These are phyloP conservation scores for Chrysolophus pictus DNA, from an alignment of 2,797 vertebrate species.

Conservation along the genomic window DNA sequence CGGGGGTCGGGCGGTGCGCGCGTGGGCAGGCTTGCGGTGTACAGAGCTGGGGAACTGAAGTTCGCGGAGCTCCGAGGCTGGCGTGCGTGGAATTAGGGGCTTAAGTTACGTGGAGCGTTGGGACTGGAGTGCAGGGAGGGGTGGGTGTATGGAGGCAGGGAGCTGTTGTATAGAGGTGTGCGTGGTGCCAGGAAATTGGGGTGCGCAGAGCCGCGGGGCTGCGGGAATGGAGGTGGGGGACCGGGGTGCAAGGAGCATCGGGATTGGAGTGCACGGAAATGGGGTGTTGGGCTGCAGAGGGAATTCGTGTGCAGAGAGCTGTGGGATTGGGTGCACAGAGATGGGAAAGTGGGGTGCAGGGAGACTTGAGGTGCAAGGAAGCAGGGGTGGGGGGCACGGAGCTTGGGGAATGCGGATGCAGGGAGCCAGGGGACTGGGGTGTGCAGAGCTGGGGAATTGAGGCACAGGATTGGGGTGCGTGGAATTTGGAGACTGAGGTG, in stretches of 20 bases:
- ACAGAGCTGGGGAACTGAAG: background rate
- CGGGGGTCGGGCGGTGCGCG: too few relatives aligned
- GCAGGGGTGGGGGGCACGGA: too few relatives aligned
- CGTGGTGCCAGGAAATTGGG: background rate
- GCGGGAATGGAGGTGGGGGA: background rate
- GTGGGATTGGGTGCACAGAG: background rate
- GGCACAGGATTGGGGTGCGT: background rate
- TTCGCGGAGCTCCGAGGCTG: background rate
- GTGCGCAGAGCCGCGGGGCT: too few relatives aligned
- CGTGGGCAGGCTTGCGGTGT: background rate
- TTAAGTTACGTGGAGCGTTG: background rate
- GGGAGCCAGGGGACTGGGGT: rapidly evolving
- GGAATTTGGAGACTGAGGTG: background rate
- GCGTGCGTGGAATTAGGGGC: background rate
- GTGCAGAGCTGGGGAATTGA: background rate
- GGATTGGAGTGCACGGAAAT: background rate
- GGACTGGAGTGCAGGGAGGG: too few relatives aligned
- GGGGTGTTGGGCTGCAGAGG: rapidly evolving
- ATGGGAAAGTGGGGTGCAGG: rapidly evolving
- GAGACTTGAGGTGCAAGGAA: background rate
- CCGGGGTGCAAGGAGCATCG: background rate
- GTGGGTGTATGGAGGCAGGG: too few relatives aligned
- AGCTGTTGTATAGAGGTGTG: background rate
- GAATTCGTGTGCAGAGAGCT: rapidly evolving
- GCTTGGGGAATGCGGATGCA: background rate